A percentile compares a stretch with the other conserved stretches of the same genome.
phyloP scores from a whole-genome alignment of 2,797 vertebrate genomes.

The Crocodylus rhombifer region DNA sequence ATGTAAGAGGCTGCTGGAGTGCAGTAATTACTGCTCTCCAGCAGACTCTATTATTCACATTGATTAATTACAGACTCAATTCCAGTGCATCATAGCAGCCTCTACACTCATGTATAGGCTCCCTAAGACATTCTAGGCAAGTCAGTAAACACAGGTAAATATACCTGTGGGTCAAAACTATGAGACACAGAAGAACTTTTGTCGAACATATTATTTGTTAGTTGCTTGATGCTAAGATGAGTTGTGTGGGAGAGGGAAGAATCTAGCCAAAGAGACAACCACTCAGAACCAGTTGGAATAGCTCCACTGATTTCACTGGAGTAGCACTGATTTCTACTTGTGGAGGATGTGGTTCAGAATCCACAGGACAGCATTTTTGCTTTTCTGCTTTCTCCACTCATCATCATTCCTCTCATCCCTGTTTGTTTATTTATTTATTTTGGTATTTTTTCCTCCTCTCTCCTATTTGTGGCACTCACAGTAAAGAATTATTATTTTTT shows the following conservation, averaged over 20 bases:
- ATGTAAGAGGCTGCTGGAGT: too few relatives aligned
- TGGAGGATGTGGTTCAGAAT: not conserved
- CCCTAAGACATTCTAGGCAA: not conserved
- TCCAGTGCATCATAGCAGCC: too few relatives aligned
- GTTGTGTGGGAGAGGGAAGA: not conserved
- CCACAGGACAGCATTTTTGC: not conserved
- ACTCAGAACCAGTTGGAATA: not conserved
- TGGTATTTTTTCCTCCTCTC: not conserved
- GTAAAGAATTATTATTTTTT: not conserved
- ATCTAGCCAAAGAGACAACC: not conserved
- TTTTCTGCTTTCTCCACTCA: not conserved
- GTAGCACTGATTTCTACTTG: not conserved
- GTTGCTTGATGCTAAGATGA: not conserved
- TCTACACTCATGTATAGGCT: too few relatives aligned
- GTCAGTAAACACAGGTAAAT: constrained; percentile 7
- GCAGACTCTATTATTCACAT: too few relatives aligned
- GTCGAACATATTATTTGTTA: not conserved
- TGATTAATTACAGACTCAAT: too few relatives aligned
- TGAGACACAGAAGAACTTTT: not conserved
- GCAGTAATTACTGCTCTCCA: too few relatives aligned
- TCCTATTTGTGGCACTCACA: not conserved
- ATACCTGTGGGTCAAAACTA: not conserved
- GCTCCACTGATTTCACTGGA: constrained; percentile 5
- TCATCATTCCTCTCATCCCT: not conserved
- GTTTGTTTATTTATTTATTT: not conserved